Evolutionary conservation across 1,140 invertebrate genomes (phyloP).

Genomic region (Musca domestica): DNA sequence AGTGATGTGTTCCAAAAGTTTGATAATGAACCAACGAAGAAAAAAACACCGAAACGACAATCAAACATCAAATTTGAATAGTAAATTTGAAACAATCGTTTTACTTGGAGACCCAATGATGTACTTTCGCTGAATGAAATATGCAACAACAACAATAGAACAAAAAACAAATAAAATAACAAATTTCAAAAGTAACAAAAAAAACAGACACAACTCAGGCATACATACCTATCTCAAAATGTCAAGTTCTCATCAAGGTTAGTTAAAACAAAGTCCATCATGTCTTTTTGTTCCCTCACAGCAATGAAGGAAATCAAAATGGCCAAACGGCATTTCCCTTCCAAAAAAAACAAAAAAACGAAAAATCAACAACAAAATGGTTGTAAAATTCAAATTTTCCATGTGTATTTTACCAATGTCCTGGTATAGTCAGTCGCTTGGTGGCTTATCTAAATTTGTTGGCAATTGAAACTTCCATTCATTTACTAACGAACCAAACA

Average conservation of each 20-base stretch:
- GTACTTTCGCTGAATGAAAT: too few relatives aligned
- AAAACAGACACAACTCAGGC: not conserved
- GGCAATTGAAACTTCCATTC: not conserved
- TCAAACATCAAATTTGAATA: too few relatives aligned
- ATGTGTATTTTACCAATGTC: too few relatives aligned
- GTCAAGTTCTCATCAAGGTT: not conserved
- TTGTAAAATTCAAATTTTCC: constrained; percentile 5
- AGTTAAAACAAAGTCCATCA: constrained; percentile 1
- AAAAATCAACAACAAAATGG: not conserved
- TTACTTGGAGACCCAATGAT: too few relatives aligned
- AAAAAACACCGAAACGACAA: too few relatives aligned
- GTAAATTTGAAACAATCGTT: too few relatives aligned
- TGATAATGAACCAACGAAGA: too few relatives aligned
- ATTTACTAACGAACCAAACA: constrained; percentile 14
- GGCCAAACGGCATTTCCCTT: not conserved
- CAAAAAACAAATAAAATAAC: not conserved
- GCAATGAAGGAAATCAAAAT: too few relatives aligned
- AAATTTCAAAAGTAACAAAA: not conserved
- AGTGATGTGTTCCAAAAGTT: too few relatives aligned
- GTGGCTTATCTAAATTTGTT: not conserved
- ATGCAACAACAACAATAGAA: not conserved
- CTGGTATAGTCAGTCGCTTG: too few relatives aligned
- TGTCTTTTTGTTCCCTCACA: too few relatives aligned
- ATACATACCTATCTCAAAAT: not conserved
- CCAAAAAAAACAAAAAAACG: not conserved